Evolutionary conservation across 2,888 invertebrate genomes (phyloP).

Genomic region (Ophraella communa): DNA sequence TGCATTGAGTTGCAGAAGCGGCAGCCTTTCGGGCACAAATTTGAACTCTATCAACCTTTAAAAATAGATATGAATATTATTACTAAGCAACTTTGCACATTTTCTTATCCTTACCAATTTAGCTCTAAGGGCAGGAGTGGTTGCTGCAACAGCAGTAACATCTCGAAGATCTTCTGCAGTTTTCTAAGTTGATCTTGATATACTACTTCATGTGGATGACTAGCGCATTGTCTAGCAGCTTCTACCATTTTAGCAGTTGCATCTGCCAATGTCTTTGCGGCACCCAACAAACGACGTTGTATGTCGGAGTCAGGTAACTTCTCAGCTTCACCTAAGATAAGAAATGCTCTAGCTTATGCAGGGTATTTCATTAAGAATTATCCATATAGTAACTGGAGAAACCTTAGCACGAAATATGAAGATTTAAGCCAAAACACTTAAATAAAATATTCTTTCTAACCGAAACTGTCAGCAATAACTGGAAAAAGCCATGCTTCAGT

Average conservation of each 20-base stretch:
- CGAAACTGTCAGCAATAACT: too few relatives aligned
- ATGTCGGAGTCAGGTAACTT: constrained; percentile 80
- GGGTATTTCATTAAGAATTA: too few relatives aligned
- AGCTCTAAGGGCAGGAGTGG: constrained; percentile 74
- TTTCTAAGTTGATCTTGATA: constrained; percentile 82
- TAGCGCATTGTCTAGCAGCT: constrained; percentile 91
- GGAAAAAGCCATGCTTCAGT: too few relatives aligned
- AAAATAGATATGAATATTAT: neutral
- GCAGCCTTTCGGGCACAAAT: constrained; percentile 85
- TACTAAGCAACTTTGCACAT: too few relatives aligned
- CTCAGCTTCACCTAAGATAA: constrained; percentile 79
- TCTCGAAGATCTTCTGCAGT: constrained; percentile 94
- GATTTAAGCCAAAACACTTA: too few relatives aligned
- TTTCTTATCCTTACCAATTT: constrained; percentile 67
- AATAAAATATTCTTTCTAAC: too few relatives aligned
- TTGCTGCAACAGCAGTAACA: constrained; percentile 87
- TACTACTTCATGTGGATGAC: constrained; percentile 76
- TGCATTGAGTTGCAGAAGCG: constrained; percentile 88
- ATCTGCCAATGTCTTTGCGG: constrained; percentile 93
- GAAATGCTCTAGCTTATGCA: neutral
- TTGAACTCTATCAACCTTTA: constrained; percentile 64
- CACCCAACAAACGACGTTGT: constrained; percentile 87
- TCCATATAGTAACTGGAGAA: too few relatives aligned
- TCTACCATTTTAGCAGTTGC: constrained; percentile 96
- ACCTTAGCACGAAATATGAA: too few relatives aligned